These are phyloP conservation scores for Perccottus glenii DNA, from an alignment of 2,113 vertebrate species.

Conservation along the genomic window DNA sequence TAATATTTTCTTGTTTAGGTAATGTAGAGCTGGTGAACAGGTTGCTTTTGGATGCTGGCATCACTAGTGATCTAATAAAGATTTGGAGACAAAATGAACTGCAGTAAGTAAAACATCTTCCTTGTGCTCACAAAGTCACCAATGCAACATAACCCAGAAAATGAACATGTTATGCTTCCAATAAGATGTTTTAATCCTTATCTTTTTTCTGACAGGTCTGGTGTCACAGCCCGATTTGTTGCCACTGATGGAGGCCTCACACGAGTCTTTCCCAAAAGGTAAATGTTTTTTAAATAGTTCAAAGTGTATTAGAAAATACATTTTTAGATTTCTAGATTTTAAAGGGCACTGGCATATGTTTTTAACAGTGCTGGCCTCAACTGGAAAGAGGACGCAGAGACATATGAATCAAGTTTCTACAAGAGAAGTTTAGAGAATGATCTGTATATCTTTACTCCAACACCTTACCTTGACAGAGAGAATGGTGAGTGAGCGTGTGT, in stretches of 20 bases:
- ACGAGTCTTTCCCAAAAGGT: slow-evolving; percentile 93
- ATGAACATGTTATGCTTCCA: slow-evolving; percentile 26
- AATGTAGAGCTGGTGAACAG: slow-evolving; percentile 88
- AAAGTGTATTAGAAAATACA: background rate
- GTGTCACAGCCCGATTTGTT: slow-evolving; percentile 90
- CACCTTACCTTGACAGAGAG: slow-evolving; percentile 66
- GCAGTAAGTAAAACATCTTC: slow-evolving; percentile 79
- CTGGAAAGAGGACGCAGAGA: slow-evolving; percentile 91
- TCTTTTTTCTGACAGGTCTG: slow-evolving; percentile 61
- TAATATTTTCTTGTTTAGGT: slow-evolving; percentile 75
- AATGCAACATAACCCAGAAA: background rate
- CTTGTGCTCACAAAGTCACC: background rate
- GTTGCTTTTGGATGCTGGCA: slow-evolving; percentile 91
- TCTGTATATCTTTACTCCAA: slow-evolving; percentile 92
- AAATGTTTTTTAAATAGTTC: slow-evolving; percentile 28
- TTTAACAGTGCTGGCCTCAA: slow-evolving; percentile 81
- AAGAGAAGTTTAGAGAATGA: slow-evolving; percentile 94
- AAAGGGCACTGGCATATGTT: background rate
- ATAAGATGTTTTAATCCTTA: slow-evolving; percentile 33
- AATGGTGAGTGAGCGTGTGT: slow-evolving; percentile 82
- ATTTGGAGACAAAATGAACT: slow-evolving; percentile 84
- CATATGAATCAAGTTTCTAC: slow-evolving; percentile 95
- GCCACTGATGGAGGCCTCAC: slow-evolving; percentile 97
- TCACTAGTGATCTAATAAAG: slow-evolving; percentile 88
- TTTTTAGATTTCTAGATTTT: background rate